Evolutionary conservation across 1,140 invertebrate species (phyloP).

Genomic region (Linepithema humile): DNA sequence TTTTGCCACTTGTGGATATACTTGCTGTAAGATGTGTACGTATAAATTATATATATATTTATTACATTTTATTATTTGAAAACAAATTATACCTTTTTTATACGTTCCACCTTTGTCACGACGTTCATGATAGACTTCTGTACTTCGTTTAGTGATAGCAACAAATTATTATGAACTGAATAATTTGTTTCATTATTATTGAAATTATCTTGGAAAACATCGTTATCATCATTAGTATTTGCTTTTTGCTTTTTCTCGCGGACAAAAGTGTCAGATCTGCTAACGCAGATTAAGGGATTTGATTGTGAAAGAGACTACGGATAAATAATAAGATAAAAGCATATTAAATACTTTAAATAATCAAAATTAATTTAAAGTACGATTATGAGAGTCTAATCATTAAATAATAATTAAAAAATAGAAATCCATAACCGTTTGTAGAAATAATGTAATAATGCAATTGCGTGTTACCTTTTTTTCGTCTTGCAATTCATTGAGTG

Average conservation of each 20-base stretch:
- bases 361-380: neutral
- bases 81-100: constrained; percentile 31
- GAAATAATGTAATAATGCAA: neutral
- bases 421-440: neutral
- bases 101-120: neutral
- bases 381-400: neutral
- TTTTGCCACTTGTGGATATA: neutral
- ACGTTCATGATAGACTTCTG: neutral
- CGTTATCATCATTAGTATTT: neutral
- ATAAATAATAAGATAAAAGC: neutral
- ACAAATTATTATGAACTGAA: neutral
- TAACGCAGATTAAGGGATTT: constrained; percentile 20
- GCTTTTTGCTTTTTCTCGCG: neutral
- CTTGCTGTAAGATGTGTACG: neutral
- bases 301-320: constrained; percentile 39
- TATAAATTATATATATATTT: neutral
- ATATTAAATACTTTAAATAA: neutral
- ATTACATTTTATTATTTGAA: neutral
- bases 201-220: neutral
- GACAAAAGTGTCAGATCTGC: constrained; percentile 38
- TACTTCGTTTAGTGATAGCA: neutral
- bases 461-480: constrained; percentile 23
- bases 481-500: neutral
- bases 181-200: neutral
- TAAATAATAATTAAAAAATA: neutral